phyloP scores from a whole-genome alignment of 2,797 vertebrate species.

The Coluber constrictor region DNA sequence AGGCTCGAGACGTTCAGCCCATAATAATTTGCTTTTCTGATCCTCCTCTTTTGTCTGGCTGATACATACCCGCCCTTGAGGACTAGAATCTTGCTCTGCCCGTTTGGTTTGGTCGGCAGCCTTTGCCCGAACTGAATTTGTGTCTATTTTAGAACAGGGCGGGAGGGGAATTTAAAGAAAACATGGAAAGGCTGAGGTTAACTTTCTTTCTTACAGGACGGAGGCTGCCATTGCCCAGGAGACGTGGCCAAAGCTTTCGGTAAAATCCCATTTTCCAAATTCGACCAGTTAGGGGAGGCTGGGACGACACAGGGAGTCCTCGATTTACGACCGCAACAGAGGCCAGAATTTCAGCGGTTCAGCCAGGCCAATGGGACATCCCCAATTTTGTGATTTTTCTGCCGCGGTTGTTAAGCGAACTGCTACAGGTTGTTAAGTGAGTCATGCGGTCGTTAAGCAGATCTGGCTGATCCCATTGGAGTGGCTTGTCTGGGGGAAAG shows the following conservation, averaged over 20 bases:
- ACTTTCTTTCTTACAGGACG: slow-evolving; percentile 74
- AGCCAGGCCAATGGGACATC: too few relatives aligned
- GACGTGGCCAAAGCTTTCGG: slow-evolving; percentile 92
- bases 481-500: too few relatives aligned
- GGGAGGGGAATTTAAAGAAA: too few relatives aligned
- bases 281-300: fast-evolving
- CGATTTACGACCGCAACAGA: not conserved
- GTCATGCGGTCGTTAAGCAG: not conserved
- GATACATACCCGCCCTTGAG: not conserved
- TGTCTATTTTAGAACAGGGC: not conserved
- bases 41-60: not conserved
- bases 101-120: not conserved
- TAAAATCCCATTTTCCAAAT: slow-evolving; percentile 11
- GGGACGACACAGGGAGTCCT: not conserved
- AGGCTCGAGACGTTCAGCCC: not conserved
- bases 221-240: slow-evolving; percentile 88
- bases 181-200: not conserved
- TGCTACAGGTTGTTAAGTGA: not conserved
- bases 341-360: not conserved
- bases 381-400: not conserved
- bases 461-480: not conserved
- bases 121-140: not conserved
- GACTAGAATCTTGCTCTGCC: not conserved
- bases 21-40: not conserved
- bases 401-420: not conserved